Evolutionary conservation across 2,113 vertebrate genomes (phyloP), one percentile per base, ranked within the genome.

Genomic region (Aegotheles bennettii): DNA sequence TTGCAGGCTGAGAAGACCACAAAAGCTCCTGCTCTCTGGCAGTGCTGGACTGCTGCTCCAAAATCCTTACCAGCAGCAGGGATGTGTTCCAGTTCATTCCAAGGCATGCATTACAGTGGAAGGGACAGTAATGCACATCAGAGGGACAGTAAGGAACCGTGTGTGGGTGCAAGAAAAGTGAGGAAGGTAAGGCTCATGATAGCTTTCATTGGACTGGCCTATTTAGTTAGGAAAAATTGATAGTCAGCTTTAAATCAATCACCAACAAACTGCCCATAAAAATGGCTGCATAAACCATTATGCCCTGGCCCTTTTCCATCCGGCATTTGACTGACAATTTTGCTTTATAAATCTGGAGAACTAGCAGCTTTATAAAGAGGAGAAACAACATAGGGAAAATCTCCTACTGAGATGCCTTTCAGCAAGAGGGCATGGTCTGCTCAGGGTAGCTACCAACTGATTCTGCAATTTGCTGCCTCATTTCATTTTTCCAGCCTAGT

Each of bases 401-500:
- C 5, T 86, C 42, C 63, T 75, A 25, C 31, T 63, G 51, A 17
- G 38, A 17, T 59, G 56, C 40, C 47, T 75, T 92, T 84, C 28
- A 82, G 29, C 60, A 63, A 70, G 56, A 43, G 53, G 29, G 16
- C 40, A 75, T 63, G 31, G 40, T 24, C 33, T 68, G 35, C 71
- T 91, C 19, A 64, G 42, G 6, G 51, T 75, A 78, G 21, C 56
- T 92, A 51, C 50, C 35, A 40, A 63, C 36, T 50, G 45, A 77
- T 88, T 68, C 56, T 92, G 60, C 51, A 82, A 68, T 94, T 90
- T 94, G 36, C 35, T 64, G 74, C 70, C 43, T 94, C 69, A 67
- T 84, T 95, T 92, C 33, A 71, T 92, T 89, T 94, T 70, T 51
- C 45, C 68, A 86, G 69, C 16, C 64, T 67, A 71, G n/a, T 70